Conservation (phyloP, 2,113 vertebrate genomes). For the Nothocercus nigrocapillus region DNA sequence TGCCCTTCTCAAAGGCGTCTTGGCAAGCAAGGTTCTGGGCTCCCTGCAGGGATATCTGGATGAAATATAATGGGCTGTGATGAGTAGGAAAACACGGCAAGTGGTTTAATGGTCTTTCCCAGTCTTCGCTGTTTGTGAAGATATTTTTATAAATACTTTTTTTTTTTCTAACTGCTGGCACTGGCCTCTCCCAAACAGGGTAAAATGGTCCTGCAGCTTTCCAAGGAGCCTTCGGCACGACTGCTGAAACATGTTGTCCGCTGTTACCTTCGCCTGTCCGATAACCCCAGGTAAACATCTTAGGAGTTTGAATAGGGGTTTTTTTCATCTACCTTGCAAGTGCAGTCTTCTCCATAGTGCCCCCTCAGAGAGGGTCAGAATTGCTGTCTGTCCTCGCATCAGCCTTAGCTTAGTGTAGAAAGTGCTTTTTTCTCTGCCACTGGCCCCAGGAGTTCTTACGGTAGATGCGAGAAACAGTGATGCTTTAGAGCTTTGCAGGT, state of each 20-base stretch:
- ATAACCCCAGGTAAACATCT: constrained; percentile 94
- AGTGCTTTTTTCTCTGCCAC: neutral
- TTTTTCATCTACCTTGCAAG: neutral
- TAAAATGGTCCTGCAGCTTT: constrained; percentile 98
- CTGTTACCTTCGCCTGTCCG: constrained; percentile 97
- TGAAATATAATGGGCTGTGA: neutral
- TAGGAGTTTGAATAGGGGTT: constrained; percentile 46
- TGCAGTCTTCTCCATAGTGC: neutral
- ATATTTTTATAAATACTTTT: neutral
- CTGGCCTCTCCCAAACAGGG: constrained; percentile 80
- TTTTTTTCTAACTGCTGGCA: neutral
- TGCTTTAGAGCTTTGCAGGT: neutral
- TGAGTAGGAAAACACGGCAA: fast-evolving
- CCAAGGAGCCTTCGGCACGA: constrained; percentile 95
- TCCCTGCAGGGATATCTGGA: fast-evolving
- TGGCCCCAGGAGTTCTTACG: neutral
- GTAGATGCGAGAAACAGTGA: neutral
- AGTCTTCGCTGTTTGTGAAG: neutral
- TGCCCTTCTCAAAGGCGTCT: neutral
- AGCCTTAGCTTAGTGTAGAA: neutral
- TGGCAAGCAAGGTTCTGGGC: neutral
- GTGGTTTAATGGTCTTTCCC: neutral
- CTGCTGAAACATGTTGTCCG: constrained; percentile 96
- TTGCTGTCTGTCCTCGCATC: neutral
- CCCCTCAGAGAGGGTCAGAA: fast-evolving